Evolutionary conservation across 2,113 vertebrate genomes (phyloP).

Genomic region (Narcine bancroftii): DNA sequence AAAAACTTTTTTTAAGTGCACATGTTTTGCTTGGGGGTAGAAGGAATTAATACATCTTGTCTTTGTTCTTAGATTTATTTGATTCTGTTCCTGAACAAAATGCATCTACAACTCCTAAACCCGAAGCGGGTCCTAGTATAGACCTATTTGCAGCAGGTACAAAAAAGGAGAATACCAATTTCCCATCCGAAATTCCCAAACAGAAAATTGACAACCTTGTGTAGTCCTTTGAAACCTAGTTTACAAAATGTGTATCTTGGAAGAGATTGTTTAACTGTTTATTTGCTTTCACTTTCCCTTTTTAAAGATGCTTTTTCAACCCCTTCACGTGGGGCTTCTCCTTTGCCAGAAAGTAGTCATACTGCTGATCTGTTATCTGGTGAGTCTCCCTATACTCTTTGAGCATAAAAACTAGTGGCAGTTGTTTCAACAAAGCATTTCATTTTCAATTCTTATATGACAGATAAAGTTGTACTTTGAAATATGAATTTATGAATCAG

Average conservation of each 20-base stretch:
- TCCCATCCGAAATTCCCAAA: constrained; percentile 16
- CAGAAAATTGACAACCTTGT: constrained; percentile 39
- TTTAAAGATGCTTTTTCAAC: constrained; percentile 89
- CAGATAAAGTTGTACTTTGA: background rate
- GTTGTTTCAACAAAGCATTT: background rate
- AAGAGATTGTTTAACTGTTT: constrained; percentile 42
- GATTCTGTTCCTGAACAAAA: constrained; percentile 85
- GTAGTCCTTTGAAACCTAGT: constrained; percentile 51
- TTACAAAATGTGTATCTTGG: constrained; percentile 46
- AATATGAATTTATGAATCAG: background rate
- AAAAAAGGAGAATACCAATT: constrained; percentile 44
- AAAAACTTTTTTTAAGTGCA: constrained; percentile 37
- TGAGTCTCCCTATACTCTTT: constrained; percentile 58
- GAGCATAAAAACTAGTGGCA: background rate
- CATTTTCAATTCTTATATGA: background rate
- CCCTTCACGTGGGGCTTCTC: constrained; percentile 84
- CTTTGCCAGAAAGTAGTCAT: constrained; percentile 78
- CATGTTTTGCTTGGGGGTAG: constrained; percentile 40
- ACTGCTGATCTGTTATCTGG: constrained; percentile 89
- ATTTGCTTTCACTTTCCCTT: constrained; percentile 58
- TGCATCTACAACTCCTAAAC: constrained; percentile 80
- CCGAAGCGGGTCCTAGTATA: constrained; percentile 92
- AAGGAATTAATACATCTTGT: constrained; percentile 65
- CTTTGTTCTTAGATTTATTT: constrained; percentile 97
- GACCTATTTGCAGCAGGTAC: constrained; percentile 98